phyloP scores from a whole-genome alignment of 2,797 vertebrate genomes.

The Thalassophryne amazonica region DNA sequence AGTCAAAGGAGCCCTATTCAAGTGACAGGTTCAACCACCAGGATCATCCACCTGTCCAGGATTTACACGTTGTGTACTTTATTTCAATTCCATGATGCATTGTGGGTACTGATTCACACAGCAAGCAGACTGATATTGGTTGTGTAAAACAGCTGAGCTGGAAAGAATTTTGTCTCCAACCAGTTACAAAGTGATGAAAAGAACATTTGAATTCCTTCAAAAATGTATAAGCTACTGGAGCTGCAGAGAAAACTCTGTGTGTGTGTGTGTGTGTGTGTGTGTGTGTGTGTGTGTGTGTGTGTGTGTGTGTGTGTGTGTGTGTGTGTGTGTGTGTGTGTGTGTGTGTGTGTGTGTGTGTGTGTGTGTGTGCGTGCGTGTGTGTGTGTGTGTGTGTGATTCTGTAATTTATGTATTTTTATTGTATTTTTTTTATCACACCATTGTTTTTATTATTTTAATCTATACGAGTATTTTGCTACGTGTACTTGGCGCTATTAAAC shows the following conservation, averaged over 20 bases:
- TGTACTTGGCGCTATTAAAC: no score
- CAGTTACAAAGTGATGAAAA: neutral
- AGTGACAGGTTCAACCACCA: no score
- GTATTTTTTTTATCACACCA: neutral
- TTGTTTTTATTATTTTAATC: neutral
- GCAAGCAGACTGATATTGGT: neutral
- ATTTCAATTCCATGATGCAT: neutral
- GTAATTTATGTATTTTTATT: no score
- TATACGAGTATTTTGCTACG: neutral
- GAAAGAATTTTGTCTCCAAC: neutral
- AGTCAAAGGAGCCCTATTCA: constrained; percentile 3
- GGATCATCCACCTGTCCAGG: no score
- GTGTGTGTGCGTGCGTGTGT: neutral
- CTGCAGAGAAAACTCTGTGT: no score
- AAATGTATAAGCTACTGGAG: neutral
- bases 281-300: neutral
- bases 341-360: neutral
- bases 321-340: neutral
- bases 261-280: neutral
- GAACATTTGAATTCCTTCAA: neutral
- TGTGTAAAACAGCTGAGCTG: neutral
- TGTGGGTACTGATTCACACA: neutral
- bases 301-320: neutral
- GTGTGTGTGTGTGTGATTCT: neutral
- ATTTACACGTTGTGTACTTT: no score